Base-by-base conservation (phyloP, 37 sponge, comb jelly and placozoan species). In the Trichoplax adhaerens region DNA sequence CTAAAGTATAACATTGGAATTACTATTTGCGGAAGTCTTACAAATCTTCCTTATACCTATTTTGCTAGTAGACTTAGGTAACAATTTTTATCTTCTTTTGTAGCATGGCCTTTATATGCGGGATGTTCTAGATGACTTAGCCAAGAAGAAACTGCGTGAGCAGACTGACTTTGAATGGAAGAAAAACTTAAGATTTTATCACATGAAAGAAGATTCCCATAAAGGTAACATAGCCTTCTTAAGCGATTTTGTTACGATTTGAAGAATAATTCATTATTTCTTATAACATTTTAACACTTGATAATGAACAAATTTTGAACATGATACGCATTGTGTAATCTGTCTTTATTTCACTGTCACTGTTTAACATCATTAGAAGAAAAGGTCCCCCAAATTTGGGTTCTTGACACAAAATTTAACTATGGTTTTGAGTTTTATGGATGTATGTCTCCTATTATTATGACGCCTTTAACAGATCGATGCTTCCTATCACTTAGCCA, bases 131-230 rank as follows among this genome's bases (percentile, higher is more conserved):
- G 83, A 92, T 61, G 86, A 88, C 29, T 66, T 92, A 51, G 86
- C 83, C 74, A 81, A 77, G 47, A 64, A 72, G 5, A 92, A 85
- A 55, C 74, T 87, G 1, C 75, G 77, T 52, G 86, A 84, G n/a
- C 53, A 75, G 50, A 62, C 68, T 52, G 93, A 92, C 68, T 92
- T 92, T 82, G 93, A 88, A 58, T 92, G 93, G 93, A 82, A 82
- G 68, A 66, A 29, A 29, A 29, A 29, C 29, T 29, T 29, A 29
- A 29, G 29, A 29, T 29, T 29, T 29, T 29, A 29, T 29, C 29
- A 29, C 29, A 29, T 29, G 29, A 29, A 29, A 29, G 29, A 29
- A 29, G 29, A 29, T 29, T 29, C 29, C 29, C 29, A 29, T 29
- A 29, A 29, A 29, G 29, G 29, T 29, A 29, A 29, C 29, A 29